Base-by-base conservation (phyloP, 2,888 invertebrate species). In the Volucella bombylans region DNA sequence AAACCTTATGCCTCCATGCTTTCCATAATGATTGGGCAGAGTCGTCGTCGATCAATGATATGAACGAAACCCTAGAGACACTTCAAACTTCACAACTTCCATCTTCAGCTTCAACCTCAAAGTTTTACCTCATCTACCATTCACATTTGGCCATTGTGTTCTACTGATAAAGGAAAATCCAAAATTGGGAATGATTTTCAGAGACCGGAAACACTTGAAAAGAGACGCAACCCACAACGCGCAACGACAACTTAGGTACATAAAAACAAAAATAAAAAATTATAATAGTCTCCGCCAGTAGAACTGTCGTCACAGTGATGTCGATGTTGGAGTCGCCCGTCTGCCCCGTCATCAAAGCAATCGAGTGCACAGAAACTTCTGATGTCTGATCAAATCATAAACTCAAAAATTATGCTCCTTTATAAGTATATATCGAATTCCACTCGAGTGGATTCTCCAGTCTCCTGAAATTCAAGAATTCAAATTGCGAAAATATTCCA, bases 121-220 rank as follows among this genome's bases (percentile, higher is more conserved):
- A 31, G 45, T 23, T 39, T 59, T 59, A 59, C 49, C 71, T 50
- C 69, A 69, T 55, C 47, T 39, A 31, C 31, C 31, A 31, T 31
- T 2, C 31, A 31, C 31, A 41, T 65, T 67, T 45, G 1, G 14
- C 54, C 45, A 68, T 52, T 41, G 39, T 39, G 23, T 50, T 10
- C 12, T 41, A 41, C 31, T 10, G 47, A 62, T 15, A 10, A 10
- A 31, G 23, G 9, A 68, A 41, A 15, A 23, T 4, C 31, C 6
- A 31, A 31, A 31, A 31, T 31, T 31, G 31, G 31, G 6, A 31
- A 31, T 31, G 6, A 31, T 71, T 38, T 43, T 72, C 14, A 67
- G 67, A 67, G 77, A 77, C 77, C 69, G 77, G 77, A 77, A 77
- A 62, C 52, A 77, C 62, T 77, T 68, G 61, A 62, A 68, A 54